phyloP scores from a whole-genome alignment of 1,140 invertebrate species.

The Trigoniulus corallinus region DNA sequence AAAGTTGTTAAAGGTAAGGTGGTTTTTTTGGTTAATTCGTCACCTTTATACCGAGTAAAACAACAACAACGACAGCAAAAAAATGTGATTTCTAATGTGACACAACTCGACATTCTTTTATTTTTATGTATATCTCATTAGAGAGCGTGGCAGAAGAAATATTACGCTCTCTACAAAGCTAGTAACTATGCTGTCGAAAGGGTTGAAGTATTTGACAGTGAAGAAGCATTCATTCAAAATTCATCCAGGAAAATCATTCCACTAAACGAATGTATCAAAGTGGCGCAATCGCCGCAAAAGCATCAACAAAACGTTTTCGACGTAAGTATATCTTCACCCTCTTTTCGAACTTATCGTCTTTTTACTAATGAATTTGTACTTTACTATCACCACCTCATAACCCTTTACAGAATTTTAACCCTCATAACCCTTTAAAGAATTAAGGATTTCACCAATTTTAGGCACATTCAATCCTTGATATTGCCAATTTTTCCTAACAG shows the following conservation, averaged over 20 bases:
- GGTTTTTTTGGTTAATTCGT: too few relatives aligned
- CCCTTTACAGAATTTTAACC: not conserved
- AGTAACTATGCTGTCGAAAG: constrained; percentile 67
- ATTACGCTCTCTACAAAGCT: constrained; percentile 54
- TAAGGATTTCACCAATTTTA: too few relatives aligned
- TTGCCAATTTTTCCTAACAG: too few relatives aligned
- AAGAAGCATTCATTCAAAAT: constrained; percentile 43
- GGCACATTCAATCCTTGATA: too few relatives aligned
- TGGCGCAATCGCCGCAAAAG: constrained; percentile 39
- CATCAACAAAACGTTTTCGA: constrained; percentile 35
- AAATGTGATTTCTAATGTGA: not conserved
- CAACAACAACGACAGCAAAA: not conserved
- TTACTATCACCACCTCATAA: constrained; percentile 14
- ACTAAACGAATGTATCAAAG: constrained; percentile 69
- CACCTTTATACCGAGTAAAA: too few relatives aligned
- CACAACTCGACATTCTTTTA: not conserved
- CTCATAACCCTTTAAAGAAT: too few relatives aligned
- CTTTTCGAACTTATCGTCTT: too few relatives aligned
- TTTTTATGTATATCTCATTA: constrained; percentile 33
- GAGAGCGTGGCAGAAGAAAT: constrained; percentile 50
- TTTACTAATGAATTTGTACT: too few relatives aligned
- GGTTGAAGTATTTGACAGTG: constrained; percentile 62
- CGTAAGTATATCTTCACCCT: too few relatives aligned
- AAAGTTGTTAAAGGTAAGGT: constrained; percentile 33
- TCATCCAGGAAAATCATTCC: constrained; percentile 52